Evolutionary conservation across 2,113 vertebrate species (phyloP), one percentile per base, ranked within the genome.

Genomic region (Gila orcuttii): DNA sequence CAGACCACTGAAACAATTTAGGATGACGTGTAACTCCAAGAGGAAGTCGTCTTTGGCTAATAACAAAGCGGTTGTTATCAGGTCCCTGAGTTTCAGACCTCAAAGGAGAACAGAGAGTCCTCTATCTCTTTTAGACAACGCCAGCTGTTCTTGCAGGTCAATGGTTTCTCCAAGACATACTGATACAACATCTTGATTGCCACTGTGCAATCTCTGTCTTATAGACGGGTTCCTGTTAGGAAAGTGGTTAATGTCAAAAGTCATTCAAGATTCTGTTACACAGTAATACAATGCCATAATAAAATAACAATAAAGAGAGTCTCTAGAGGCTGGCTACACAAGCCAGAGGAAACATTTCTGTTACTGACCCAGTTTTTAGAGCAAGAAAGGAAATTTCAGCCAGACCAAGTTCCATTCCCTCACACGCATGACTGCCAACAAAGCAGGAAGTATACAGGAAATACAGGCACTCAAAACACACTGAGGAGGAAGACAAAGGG

Each of bases 391-490:
- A 94, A 94, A 89, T 92, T 86, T 91, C 87, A 90, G 25, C 17
- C 81, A 64, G 62, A 71, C 33, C 87, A 78, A 81, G 87, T 83
- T 90, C 68, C 55, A 8, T 76, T 87, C 85, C 85, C 86, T 89
- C 74, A 87, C 87, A 93, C 90, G 91, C 91, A 92, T 79, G 87
- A 90, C 88, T 85, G 75, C 52, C 74, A 88, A 78, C 64, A 75
- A 89, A 91, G 88, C 91, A 90, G 94, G 94, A 94, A 94, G 92
- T 59, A 4, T 68, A 78, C 89, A 92, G 92, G 93, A 93, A 94
- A 89, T 57, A 36, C 75, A 88, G 50, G 89, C 89, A 86, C 90
- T 90, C 88, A 78, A 28, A 80, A 90, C 86, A 90, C 89, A 90
- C 83, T 84, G 57, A 68, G 73, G 75, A 64, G 19, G 74, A 85